These are phyloP conservation scores for Trimorus sp. DNA, from an alignment of 2,888 invertebrate species.

Conservation along the genomic window DNA sequence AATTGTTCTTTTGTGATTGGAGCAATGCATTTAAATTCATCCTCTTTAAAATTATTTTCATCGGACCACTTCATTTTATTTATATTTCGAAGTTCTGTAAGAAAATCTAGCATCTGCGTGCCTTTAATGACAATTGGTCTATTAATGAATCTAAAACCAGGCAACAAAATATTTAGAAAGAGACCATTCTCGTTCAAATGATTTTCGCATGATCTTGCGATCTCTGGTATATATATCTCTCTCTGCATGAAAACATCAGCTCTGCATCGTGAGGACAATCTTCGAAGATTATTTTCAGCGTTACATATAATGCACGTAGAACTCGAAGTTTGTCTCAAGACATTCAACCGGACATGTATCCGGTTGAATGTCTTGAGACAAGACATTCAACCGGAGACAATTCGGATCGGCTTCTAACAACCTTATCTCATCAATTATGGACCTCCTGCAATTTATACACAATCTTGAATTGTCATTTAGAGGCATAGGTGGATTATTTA, in stretches of 20 bases:
- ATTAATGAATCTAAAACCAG: conserved; percentile 27
- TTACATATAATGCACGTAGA: conserved; percentile 44
- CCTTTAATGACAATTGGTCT: conserved; percentile 28
- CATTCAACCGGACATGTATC: conserved; percentile 37
- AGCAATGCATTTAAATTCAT: conserved; percentile 51
- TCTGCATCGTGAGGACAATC: conserved; percentile 28
- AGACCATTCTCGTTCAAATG: conserved; percentile 40
- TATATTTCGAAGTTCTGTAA: conserved; percentile 13
- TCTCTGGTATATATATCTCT: conserved; percentile 37
- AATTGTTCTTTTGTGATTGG: conserved; percentile 47
- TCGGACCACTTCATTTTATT: conserved; percentile 10
- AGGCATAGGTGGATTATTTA: conserved; percentile 6
- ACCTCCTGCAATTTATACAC: conserved; percentile 37
- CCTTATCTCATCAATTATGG: conserved; percentile 24
- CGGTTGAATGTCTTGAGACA: no score
- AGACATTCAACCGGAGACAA: conserved; percentile 37
- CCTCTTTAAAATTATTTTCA: conserved; percentile 42
- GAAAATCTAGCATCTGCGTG: conserved; percentile 13
- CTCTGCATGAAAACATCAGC: conserved; percentile 36
- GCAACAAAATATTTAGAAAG: conserved; percentile 6
- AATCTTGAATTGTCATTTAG: conserved; percentile 30
- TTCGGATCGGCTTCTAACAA: conserved; percentile 25
- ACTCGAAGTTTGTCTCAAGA: conserved; percentile 23
- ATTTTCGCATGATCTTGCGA: conserved; percentile 44
- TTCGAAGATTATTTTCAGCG: conserved; percentile 23